Percentiles rank a stretch among this genome's conserved stretches.
phyloP scores from a whole-genome alignment of 2,888 invertebrate genomes.

The Pachydiplax longipennis region DNA sequence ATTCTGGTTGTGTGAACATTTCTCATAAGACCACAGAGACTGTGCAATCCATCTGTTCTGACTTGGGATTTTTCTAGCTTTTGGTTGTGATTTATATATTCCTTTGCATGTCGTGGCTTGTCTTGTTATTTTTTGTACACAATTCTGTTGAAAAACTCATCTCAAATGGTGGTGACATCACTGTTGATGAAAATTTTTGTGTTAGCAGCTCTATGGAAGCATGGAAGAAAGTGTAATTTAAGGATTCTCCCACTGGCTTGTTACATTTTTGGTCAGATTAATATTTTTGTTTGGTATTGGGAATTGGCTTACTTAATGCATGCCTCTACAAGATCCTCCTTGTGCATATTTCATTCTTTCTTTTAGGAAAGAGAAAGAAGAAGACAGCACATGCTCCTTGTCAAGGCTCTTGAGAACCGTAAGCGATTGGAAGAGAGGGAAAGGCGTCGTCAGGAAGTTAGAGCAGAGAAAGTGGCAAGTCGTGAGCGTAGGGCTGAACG shows the following conservation, averaged over 20 bases:
- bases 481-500: slow-evolving; percentile 86
- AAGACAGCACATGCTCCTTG: slow-evolving; percentile 88
- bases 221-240: neutral
- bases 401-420: slow-evolving; percentile 85
- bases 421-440: slow-evolving; percentile 88
- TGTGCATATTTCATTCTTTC: neutral
- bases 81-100: neutral
- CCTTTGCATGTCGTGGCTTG: neutral
- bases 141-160: neutral
- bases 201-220: neutral
- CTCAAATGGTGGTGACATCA: neutral
- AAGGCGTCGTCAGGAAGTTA: slow-evolving; percentile 74
- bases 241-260: neutral
- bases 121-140: neutral
- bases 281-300: neutral
- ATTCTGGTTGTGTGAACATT: too few species aligned
- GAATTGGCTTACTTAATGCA: neutral
- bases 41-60: too few species aligned
- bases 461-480: slow-evolving; percentile 83
- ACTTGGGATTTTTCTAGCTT: neutral
- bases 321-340: neutral
- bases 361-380: slow-evolving; percentile 84
- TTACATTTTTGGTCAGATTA: neutral
- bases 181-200: neutral
- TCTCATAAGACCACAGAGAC: too few species aligned